Conservation (phyloP, 1,140 invertebrate genomes). For the Gonioctena quinquepunctata region DNA sequence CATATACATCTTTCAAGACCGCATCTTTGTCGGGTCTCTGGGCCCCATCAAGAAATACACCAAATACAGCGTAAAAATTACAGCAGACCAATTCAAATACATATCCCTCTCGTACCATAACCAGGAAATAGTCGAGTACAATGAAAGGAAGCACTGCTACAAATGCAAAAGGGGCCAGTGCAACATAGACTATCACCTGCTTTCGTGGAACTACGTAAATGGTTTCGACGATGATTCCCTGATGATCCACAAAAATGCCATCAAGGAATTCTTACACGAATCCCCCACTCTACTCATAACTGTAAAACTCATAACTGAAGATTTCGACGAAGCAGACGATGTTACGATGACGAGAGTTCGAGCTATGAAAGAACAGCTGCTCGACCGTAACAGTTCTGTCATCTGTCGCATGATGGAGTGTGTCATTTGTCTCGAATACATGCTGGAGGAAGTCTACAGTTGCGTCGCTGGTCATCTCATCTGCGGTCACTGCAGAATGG, state of each 20-base stretch:
- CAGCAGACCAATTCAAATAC: not conserved
- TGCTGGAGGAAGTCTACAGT: not conserved
- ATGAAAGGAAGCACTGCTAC: not conserved
- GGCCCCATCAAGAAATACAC: not conserved
- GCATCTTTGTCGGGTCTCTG: not conserved
- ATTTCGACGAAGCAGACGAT: not conserved
- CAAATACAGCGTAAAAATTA: not conserved
- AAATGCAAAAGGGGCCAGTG: not conserved
- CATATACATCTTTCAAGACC: not conserved
- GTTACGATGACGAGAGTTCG: not conserved
- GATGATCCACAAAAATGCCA: too few relatives aligned
- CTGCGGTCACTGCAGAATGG: not conserved
- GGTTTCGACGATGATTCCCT: too few relatives aligned
- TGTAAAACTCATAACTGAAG: too few relatives aligned
- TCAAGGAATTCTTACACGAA: too few relatives aligned
- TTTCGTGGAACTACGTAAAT: too few relatives aligned
- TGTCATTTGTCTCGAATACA: not conserved
- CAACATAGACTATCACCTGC: not conserved
- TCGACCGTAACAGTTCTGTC: not conserved
- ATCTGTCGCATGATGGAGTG: not conserved
- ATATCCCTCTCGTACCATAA: not conserved
- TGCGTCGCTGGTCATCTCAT: not conserved
- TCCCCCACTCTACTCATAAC: too few relatives aligned
- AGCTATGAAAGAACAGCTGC: not conserved
- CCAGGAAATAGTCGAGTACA: not conserved